Evolutionary conservation across 1,140 invertebrate species (phyloP).

Genomic region (Brachionus koreanus): DNA sequence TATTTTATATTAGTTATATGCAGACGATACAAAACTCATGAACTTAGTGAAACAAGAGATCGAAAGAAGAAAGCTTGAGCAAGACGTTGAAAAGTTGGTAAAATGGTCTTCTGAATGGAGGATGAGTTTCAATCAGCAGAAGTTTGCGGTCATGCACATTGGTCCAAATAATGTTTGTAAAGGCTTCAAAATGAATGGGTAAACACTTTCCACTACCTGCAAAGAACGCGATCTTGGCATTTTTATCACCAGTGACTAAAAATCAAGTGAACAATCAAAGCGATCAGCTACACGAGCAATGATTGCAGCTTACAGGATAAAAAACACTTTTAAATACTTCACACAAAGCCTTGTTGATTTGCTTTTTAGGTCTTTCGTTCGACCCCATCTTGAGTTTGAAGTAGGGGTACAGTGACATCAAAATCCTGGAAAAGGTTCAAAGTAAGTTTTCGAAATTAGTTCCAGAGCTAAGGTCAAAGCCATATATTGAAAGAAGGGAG

Average conservation of each 20-base stretch:
- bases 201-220: neutral
- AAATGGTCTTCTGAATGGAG: neutral
- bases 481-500: neutral
- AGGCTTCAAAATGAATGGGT: neutral
- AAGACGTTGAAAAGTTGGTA: neutral
- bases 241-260: neutral
- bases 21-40: constrained; percentile 8
- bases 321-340: too few species aligned
- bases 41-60: neutral
- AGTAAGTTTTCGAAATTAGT: neutral
- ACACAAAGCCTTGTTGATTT: neutral
- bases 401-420: neutral
- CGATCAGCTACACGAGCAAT: neutral
- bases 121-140: neutral
- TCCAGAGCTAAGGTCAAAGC: neutral
- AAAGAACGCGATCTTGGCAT: neutral
- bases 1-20: neutral
- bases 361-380: neutral
- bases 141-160: neutral
- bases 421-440: constrained; percentile 10
- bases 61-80: neutral
- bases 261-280: neutral
- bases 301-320: neutral
- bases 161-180: neutral
- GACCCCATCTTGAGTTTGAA: neutral